Conservation (phyloP, 2,113 vertebrate genomes). For the Phyllostomus discolor region DNA sequence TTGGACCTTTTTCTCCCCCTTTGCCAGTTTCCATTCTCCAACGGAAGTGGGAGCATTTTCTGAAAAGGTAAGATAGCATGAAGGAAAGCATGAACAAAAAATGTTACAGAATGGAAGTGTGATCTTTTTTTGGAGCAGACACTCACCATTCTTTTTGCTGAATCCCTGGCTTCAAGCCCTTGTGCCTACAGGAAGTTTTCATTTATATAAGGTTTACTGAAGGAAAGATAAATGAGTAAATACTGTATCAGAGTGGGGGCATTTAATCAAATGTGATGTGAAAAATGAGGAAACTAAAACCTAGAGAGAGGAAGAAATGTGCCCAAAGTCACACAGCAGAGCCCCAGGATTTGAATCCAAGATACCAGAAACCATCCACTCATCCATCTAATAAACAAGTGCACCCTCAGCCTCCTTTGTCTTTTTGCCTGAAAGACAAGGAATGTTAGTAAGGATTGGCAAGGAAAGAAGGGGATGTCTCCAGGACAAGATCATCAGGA, state of each 20-base stretch:
- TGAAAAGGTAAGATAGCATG: slow-evolving; percentile 68
- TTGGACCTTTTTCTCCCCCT: slow-evolving; percentile 32
- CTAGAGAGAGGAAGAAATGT: slow-evolving; percentile 7
- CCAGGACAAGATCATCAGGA: background rate
- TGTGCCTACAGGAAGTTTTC: background rate
- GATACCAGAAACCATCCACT: background rate
- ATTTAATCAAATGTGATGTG: background rate
- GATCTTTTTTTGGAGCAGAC: slow-evolving; percentile 17
- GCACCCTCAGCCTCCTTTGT: background rate
- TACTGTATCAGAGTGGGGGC: background rate
- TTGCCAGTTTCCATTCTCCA: slow-evolving; percentile 62
- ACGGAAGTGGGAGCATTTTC: slow-evolving; percentile 57
- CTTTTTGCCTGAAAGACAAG: background rate
- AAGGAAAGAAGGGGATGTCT: background rate
- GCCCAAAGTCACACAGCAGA: slow-evolving; percentile 41
- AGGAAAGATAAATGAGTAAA: background rate
- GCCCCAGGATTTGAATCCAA: background rate
- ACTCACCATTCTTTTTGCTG: background rate
- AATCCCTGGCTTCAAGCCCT: background rate
- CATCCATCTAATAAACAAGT: background rate
- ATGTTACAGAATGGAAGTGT: background rate
- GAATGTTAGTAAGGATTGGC: background rate
- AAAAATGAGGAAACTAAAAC: background rate
- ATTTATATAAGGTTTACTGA: background rate
- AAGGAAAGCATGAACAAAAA: slow-evolving; percentile 43